Conservation (phyloP, 1,140 invertebrate species). For the Zaprionus ghesquierei region DNA sequence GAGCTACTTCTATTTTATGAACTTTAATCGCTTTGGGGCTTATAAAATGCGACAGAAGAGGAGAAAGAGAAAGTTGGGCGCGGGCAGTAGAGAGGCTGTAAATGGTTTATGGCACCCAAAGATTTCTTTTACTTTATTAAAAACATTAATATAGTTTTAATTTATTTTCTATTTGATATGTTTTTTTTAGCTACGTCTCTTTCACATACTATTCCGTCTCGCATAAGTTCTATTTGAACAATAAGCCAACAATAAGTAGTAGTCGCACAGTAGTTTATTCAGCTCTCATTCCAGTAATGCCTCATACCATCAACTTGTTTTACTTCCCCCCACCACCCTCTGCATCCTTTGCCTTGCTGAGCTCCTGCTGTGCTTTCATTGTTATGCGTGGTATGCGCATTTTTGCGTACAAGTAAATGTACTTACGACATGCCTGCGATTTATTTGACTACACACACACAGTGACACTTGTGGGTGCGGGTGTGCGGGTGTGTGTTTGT, state of each 20-base stretch:
- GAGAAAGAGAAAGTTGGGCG: not conserved
- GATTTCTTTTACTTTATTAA: not conserved
- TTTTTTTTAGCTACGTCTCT: not conserved
- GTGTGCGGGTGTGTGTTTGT: slow-evolving; percentile 10
- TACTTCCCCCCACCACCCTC: not conserved
- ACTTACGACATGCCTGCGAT: slow-evolving; percentile 65
- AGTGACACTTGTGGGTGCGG: not conserved
- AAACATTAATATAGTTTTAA: not conserved
- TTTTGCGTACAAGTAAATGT: slow-evolving; percentile 58
- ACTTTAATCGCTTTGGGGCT: not conserved
- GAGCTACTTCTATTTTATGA: not conserved
- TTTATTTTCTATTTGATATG: not conserved
- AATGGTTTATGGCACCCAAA: not conserved
- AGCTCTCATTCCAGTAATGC: not conserved
- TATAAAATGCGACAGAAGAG: not conserved
- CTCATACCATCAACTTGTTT: not conserved
- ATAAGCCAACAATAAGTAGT: slow-evolving; percentile 27
- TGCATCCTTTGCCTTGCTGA: not conserved
- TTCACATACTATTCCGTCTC: not conserved
- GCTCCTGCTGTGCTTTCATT: slow-evolving; percentile 49
- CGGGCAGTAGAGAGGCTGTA: not conserved
- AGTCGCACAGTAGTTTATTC: slow-evolving; percentile 25
- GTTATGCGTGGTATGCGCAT: slow-evolving; percentile 70
- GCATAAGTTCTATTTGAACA: slow-evolving; percentile 25
- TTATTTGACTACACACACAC: slow-evolving; percentile 61